Conservation (phyloP, 53 echinoderm and acorn worm species). For the Stichopus horrens region DNA sequence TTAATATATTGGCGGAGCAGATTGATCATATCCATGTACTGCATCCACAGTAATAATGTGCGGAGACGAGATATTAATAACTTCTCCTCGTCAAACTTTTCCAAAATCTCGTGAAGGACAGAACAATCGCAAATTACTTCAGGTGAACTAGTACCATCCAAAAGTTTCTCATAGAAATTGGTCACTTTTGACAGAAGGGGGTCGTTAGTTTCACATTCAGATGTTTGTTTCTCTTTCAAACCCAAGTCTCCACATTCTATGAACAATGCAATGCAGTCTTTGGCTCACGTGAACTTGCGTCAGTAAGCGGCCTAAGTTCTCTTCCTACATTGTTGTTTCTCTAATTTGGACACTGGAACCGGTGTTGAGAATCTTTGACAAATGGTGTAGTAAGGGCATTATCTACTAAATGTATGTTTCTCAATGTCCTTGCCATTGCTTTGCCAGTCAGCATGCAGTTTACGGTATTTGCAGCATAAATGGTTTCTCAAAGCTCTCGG, state of each 20-base stretch:
- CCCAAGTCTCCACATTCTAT: background rate
- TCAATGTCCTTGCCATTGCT: slow-evolving; percentile 49
- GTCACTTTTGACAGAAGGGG: background rate
- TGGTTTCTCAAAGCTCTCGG: slow-evolving; percentile 35
- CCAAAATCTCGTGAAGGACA: slow-evolving; percentile 31
- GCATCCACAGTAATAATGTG: slow-evolving; percentile 38
- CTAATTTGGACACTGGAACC: background rate
- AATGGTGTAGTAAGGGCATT: slow-evolving; percentile 47
- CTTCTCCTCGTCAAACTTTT: too few relatives aligned
- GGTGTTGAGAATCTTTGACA: slow-evolving; percentile 9
- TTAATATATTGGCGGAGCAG: slow-evolving; percentile 39
- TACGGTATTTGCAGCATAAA: slow-evolving; percentile 53
- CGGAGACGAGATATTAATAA: too few relatives aligned
- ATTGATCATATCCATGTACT: slow-evolving; percentile 55
- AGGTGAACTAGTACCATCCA: slow-evolving; percentile 27
- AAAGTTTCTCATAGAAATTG: slow-evolving; percentile 17
- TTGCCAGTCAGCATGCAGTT: slow-evolving; percentile 57
- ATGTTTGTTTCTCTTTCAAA: background rate
- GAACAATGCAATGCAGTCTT: background rate
- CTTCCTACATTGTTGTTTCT: slow-evolving; percentile 8
- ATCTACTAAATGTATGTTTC: slow-evolving; percentile 51
- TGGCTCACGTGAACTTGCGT: too few relatives aligned
- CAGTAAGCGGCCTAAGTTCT: background rate
- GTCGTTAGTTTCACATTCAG: background rate
- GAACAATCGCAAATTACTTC: background rate